These are phyloP conservation scores for Epinephelus awoara DNA, from an alignment of 2,797 vertebrate genomes.

Conservation along the genomic window DNA sequence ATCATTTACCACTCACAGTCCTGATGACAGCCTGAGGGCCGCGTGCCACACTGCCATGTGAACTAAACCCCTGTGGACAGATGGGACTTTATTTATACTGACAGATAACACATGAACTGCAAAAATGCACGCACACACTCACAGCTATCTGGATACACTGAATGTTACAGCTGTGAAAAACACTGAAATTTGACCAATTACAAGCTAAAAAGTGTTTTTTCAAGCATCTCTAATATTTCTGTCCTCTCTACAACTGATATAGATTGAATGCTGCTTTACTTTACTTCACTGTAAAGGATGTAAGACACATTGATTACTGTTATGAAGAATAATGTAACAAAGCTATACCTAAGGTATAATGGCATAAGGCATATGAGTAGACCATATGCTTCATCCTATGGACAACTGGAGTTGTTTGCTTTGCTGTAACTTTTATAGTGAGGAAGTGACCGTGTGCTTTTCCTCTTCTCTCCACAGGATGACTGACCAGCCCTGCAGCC, in stretches of 20 bases:
- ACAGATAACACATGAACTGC: constrained; percentile 22
- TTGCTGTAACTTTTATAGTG: constrained; percentile 55
- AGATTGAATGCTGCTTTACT: neutral
- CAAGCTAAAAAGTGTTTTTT: neutral
- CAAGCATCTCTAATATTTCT: neutral
- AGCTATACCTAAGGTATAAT: neutral
- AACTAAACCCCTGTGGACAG: neutral
- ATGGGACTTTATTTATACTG: constrained; percentile 14
- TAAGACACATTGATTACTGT: neutral
- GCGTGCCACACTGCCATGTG: constrained; percentile 18
- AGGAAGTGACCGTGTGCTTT: constrained; percentile 72
- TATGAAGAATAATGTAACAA: neutral
- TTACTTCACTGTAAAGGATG: neutral
- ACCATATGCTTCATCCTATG: neutral
- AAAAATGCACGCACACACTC: neutral
- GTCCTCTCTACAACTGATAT: no score
- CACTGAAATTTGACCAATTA: neutral
- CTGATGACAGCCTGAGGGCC: constrained; percentile 30
- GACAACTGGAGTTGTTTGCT: constrained; percentile 41
- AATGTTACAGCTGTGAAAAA: neutral
- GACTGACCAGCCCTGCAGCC: constrained; percentile 41
- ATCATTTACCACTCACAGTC: constrained; percentile 16
- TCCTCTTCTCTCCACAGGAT: constrained; percentile 76
- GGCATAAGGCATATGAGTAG: neutral
- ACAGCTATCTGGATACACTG: neutral